Evolutionary conservation across 2,888 invertebrate genomes (phyloP).

Genomic region (Rhorus exstirpatorius): DNA sequence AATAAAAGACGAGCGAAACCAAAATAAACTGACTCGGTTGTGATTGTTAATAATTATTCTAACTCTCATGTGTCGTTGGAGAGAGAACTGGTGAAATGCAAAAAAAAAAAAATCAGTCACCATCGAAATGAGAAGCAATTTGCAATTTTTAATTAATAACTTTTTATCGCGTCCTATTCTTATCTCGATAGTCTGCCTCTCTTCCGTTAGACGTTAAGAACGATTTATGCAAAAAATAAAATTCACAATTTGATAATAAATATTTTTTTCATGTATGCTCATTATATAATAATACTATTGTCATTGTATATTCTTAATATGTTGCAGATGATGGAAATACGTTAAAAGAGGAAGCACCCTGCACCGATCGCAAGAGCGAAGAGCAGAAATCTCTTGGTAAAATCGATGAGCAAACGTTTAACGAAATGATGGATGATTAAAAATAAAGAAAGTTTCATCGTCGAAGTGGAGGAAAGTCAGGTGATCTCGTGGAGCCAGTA

Average conservation of each 20-base stretch:
- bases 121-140: no score
- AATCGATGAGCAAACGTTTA: no score
- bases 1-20: not conserved
- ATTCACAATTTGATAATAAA: no score
- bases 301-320: not conserved
- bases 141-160: not conserved
- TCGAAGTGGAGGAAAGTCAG: not conserved
- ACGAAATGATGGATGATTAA: not conserved
- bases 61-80: not conserved
- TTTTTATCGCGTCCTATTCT: no score
- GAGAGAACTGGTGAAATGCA: not conserved
- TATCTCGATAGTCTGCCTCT: no score
- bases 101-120: no score
- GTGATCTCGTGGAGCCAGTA: constrained; percentile 1
- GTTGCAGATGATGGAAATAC: constrained; percentile 54
- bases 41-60: not conserved
- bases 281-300: not conserved
- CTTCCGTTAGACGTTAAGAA: no score
- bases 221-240: no score
- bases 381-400: no score
- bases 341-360: constrained; percentile 22
- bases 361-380: no score
- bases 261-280: not conserved
- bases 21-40: not conserved
- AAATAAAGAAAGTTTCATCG: not conserved